phyloP scores from a whole-genome alignment of 2,888 invertebrate species.

The Meloe dianella region DNA sequence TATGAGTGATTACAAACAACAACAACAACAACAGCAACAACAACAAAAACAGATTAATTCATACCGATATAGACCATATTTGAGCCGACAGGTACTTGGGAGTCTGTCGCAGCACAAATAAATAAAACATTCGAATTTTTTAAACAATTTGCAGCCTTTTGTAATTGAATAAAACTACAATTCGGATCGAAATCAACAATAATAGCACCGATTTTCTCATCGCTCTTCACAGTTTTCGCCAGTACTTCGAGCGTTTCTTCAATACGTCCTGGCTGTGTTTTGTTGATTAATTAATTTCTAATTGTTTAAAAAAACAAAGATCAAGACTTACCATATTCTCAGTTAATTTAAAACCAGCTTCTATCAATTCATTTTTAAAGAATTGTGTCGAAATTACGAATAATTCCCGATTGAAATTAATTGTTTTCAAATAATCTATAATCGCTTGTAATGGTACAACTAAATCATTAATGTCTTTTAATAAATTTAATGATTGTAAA shows the following conservation, averaged over 20 bases:
- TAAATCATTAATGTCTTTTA: constrained; percentile 56
- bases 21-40: no score
- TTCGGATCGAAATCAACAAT: constrained; percentile 64
- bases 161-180: constrained; percentile 62
- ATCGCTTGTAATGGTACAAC: constrained; percentile 63
- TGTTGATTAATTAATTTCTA: constrained; percentile 4
- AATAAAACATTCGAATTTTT: constrained; percentile 62
- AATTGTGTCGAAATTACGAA: constrained; percentile 60
- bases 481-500: constrained; percentile 28
- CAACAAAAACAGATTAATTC: constrained; percentile 30
- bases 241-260: constrained; percentile 30
- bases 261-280: constrained; percentile 22
- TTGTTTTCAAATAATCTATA: constrained; percentile 62
- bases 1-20: no score
- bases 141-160: constrained; percentile 61
- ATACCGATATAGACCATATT: constrained; percentile 58
- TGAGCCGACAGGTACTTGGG: constrained; percentile 54
- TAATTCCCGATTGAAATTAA: constrained; percentile 62
- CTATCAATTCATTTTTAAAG: constrained; percentile 55
- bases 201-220: constrained; percentile 65
- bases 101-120: constrained; percentile 62
- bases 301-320: constrained; percentile 4
- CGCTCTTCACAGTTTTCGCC: constrained; percentile 49
- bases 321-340: constrained; percentile 54
- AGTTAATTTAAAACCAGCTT: constrained; percentile 59